These are phyloP conservation scores for Cheiracanthium punctorium DNA, from an alignment of 2,888 invertebrate species.

Conservation along the genomic window DNA sequence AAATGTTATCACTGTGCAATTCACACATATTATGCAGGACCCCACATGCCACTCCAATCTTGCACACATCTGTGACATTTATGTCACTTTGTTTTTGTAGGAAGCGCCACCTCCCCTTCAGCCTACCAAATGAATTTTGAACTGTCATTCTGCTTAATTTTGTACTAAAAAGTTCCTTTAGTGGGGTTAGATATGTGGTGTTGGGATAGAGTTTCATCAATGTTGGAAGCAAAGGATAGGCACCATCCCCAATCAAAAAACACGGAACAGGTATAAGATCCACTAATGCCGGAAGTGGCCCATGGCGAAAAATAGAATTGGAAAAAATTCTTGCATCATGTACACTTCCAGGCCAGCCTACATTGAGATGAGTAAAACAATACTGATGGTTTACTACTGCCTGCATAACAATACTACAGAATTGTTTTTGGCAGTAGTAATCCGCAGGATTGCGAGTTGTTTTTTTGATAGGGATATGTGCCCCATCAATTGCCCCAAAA, in stretches of 20 bases:
- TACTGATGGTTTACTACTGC: not conserved
- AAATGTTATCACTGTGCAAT: too few species aligned
- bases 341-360: slow-evolving; percentile 33
- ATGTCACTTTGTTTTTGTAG: slow-evolving; percentile 15
- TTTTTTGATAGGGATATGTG: slow-evolving; percentile 29
- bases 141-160: slow-evolving; percentile 1
- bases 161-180: not conserved
- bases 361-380: slow-evolving; percentile 5
- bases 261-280: not conserved
- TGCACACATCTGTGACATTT: not conserved
- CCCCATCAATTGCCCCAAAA: slow-evolving; percentile 31
- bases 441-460: not conserved
- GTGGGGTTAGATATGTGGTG: not conserved
- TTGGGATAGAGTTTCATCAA: slow-evolving; percentile 24
- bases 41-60: not conserved
- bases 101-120: slow-evolving; percentile 18
- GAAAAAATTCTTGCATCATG: slow-evolving; percentile 27
- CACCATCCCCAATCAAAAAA: slow-evolving; percentile 26
- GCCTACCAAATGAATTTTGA: slow-evolving; percentile 20
- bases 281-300: not conserved
- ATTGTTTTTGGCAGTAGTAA: not conserved
- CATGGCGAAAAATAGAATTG: slow-evolving; percentile 1
- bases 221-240: slow-evolving; percentile 16
- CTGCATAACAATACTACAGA: slow-evolving; percentile 21
- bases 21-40: slow-evolving; percentile 22